These are phyloP conservation scores for Ophiothrix spiculata DNA, from an alignment of 35 echinoderm and acorn worm genomes.

Conservation along the genomic window DNA sequence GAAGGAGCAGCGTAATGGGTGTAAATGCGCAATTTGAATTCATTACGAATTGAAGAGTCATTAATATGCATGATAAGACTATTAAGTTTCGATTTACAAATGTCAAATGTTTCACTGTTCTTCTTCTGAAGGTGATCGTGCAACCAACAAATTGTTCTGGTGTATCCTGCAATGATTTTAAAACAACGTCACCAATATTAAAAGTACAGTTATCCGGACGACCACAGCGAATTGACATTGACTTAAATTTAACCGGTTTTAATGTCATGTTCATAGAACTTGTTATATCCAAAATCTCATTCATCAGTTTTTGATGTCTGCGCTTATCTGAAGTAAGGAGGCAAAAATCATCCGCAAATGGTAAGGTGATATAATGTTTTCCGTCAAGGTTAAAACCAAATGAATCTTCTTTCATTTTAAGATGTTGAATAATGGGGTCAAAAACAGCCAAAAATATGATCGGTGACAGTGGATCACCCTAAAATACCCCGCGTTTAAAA, in stretches of 20 bases:
- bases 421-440: not conserved
- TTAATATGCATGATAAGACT: not conserved
- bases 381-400: not conserved
- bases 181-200: not conserved
- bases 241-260: too few relatives aligned
- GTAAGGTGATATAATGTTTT: slow-evolving; percentile 6
- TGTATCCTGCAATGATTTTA: not conserved
- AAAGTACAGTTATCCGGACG: slow-evolving; percentile 8
- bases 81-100: not conserved
- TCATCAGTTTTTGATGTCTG: too few relatives aligned
- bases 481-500: not conserved
- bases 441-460: not conserved
- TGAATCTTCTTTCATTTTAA: not conserved
- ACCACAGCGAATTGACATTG: not conserved
- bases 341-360: slow-evolving; percentile 40
- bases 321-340: slow-evolving; percentile 2
- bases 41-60: not conserved
- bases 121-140: too few relatives aligned
- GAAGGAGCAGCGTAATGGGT: slow-evolving; percentile 31
- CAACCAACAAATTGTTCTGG: slow-evolving; percentile 20
- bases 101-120: slow-evolving; percentile 7
- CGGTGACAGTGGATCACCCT: not conserved
- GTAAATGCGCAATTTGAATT: slow-evolving; percentile 34
- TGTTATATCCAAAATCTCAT: too few relatives aligned
- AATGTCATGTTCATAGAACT: too few relatives aligned